A percentile compares a stretch with the other conserved stretches of the same genome.
Conservation (phyloP, 2,113 vertebrate species). For the Anthoscopus minutus region DNA sequence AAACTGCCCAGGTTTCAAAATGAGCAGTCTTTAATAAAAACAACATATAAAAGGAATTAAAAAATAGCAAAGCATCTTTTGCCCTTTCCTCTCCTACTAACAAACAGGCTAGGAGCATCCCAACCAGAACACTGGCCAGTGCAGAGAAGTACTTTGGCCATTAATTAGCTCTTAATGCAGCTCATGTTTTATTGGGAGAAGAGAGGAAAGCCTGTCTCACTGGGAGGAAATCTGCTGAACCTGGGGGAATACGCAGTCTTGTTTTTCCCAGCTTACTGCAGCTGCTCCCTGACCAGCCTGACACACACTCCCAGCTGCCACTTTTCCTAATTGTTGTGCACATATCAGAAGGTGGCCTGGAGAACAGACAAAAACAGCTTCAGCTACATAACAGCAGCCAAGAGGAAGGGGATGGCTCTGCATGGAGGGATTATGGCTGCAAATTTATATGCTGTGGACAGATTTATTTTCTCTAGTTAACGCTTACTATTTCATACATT, state of each 20-base stretch:
- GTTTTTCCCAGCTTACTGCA: neutral
- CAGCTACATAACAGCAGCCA: neutral
- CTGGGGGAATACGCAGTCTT: neutral
- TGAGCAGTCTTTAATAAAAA: conserved; percentile 43
- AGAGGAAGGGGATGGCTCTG: neutral
- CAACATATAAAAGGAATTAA: neutral
- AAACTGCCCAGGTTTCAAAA: conserved; percentile 29
- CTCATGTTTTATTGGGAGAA: neutral
- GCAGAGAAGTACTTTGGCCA: neutral
- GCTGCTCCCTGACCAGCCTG: neutral
- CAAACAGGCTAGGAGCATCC: neutral
- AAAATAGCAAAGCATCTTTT: neutral
- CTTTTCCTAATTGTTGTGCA: neutral
- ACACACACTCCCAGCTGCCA: neutral
- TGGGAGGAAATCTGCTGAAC: neutral
- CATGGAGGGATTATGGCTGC: neutral
- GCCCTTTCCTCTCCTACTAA: neutral
- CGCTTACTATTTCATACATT: neutral
- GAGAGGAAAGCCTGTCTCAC: neutral
- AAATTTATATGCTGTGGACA: conserved; percentile 10
- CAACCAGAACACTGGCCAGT: neutral
- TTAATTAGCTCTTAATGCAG: neutral
- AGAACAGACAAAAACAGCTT: neutral
- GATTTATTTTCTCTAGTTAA: conserved; percentile 21
- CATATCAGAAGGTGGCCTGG: neutral